phyloP scores from a whole-genome alignment of 2,113 vertebrate genomes.

The Gallinago jamesoni region DNA sequence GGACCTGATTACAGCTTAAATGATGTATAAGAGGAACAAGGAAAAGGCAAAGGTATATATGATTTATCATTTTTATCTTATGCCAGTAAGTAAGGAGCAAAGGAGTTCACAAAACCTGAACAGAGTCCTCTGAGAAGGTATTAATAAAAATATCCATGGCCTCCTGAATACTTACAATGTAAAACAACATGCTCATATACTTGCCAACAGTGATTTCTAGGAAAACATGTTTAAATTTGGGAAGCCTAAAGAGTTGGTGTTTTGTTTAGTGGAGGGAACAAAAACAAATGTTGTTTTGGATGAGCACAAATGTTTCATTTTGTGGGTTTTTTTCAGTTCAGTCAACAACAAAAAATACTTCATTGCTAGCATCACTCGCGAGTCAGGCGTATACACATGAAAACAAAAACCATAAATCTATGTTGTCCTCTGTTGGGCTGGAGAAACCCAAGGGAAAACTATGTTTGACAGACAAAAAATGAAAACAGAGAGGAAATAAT shows the following conservation, averaged over 20 bases:
- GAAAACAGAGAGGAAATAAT: neutral
- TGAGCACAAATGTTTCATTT: conserved; percentile 38
- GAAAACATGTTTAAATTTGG: conserved; percentile 10
- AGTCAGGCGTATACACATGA: neutral
- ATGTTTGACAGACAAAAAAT: neutral
- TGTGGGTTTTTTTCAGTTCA: neutral
- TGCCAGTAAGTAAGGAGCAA: neutral
- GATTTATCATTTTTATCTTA: neutral
- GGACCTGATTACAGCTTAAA: neutral
- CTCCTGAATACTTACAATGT: neutral
- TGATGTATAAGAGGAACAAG: neutral
- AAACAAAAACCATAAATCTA: neutral
- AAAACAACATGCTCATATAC: neutral
- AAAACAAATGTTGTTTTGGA: conserved; percentile 34
- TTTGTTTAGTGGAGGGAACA: conserved; percentile 11
- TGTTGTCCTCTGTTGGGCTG: neutral
- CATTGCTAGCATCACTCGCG: neutral
- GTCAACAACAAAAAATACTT: conserved; percentile 17
- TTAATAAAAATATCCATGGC: neutral
- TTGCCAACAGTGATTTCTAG: neutral
- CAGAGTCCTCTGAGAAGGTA: neutral
- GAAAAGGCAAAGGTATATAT: neutral
- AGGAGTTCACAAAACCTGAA: neutral
- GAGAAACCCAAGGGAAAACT: neutral
- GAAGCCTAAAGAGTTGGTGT: neutral